These are phyloP conservation scores for Willisornis vidua DNA, from an alignment of 2,113 vertebrate genomes.

Conservation along the genomic window DNA sequence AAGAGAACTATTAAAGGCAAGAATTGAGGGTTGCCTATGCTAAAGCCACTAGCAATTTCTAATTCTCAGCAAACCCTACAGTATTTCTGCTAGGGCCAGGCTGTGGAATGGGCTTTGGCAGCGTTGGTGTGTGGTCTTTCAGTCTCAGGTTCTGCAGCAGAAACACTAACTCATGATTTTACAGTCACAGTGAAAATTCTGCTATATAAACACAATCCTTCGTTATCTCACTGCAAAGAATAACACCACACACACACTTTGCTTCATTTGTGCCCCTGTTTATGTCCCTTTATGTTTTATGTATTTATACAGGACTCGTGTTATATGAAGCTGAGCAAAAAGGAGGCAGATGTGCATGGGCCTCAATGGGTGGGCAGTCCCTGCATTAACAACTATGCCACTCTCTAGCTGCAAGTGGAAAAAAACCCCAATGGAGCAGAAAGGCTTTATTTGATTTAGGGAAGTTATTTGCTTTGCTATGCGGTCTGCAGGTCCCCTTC, in stretches of 20 bases:
- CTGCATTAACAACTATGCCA: background rate
- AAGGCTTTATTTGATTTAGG: background rate
- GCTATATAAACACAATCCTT: background rate
- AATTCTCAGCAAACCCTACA: background rate
- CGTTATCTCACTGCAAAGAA: background rate
- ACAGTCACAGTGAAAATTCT: background rate
- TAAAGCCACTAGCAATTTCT: background rate
- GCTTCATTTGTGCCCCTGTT: background rate
- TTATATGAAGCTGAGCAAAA: background rate
- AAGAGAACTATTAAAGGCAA: background rate
- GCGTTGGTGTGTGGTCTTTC: background rate
- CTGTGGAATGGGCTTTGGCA: background rate
- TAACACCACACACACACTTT: background rate
- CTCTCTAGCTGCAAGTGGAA: background rate
- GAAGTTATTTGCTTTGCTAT: background rate
- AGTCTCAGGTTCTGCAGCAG: background rate
- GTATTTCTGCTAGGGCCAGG: background rate
- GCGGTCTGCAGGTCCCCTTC: background rate
- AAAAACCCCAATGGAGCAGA: background rate
- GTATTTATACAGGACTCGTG: fast-evolving
- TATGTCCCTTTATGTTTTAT: background rate
- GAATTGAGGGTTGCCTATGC: background rate
- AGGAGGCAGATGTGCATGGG: background rate
- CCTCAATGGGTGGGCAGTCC: background rate
- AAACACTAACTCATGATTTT: background rate